These are phyloP conservation scores for Reinhardtius hippoglossoides DNA, from an alignment of 2,113 vertebrate species.

Conservation along the genomic window DNA sequence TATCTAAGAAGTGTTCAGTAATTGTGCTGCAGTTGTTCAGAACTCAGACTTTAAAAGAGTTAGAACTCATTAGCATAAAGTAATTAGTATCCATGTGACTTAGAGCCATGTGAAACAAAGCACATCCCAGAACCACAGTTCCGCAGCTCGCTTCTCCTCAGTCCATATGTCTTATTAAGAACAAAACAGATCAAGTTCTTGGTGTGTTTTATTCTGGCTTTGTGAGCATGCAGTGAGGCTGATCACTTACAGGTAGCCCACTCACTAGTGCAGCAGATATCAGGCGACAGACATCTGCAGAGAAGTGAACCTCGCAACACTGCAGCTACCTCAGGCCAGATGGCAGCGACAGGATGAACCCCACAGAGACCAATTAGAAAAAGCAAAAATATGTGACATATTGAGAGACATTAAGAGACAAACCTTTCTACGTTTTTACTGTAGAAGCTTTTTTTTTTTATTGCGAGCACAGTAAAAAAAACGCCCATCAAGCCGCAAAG, in stretches of 20 bases:
- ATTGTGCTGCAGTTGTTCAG: not conserved
- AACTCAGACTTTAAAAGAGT: not conserved
- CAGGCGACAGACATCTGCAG: slow-evolving; percentile 54
- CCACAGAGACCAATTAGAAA: slow-evolving; percentile 50
- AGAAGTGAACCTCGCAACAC: slow-evolving; percentile 44
- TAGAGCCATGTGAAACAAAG: slow-evolving; percentile 18
- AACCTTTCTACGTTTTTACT: not conserved
- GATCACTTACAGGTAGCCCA: slow-evolving; percentile 25
- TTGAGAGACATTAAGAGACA: not conserved
- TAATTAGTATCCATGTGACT: slow-evolving; percentile 2
- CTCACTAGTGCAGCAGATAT: slow-evolving; percentile 47
- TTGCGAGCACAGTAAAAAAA: not conserved
- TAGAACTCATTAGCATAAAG: not conserved
- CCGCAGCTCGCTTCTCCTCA: not conserved
- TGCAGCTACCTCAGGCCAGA: slow-evolving; percentile 52
- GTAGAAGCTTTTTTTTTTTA: not conserved
- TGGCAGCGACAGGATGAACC: slow-evolving; percentile 47
- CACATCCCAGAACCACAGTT: not conserved
- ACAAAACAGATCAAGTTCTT: slow-evolving; percentile 16
- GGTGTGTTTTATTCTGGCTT: slow-evolving; percentile 2
- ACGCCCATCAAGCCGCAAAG: no score
- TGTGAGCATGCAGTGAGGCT: slow-evolving; percentile 26
- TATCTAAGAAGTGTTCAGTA: not conserved
- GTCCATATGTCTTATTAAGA: slow-evolving; percentile 5
- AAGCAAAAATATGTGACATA: not conserved